A percentile compares a stretch with the other conserved stretches of the same genome.
phyloP scores from a whole-genome alignment of 2,797 vertebrate species.

The Lindbergichthys nudifrons region DNA sequence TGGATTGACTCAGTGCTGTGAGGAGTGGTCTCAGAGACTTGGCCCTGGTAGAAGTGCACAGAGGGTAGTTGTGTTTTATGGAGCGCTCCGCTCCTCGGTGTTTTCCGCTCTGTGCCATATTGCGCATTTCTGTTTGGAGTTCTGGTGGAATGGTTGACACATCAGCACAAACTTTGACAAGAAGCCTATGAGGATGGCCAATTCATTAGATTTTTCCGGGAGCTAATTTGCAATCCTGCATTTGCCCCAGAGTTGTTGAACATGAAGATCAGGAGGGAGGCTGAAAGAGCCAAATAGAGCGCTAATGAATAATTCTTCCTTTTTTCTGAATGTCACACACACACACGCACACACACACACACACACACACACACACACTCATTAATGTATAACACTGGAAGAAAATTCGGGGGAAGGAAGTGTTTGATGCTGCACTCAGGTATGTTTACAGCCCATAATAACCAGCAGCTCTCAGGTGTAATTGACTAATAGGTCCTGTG shows the following conservation, averaged over 20 bases:
- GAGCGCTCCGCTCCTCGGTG: slow-evolving; percentile 35
- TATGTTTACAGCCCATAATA: slow-evolving; percentile 87
- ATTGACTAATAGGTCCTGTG: slow-evolving; percentile 86
- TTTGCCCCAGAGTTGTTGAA: slow-evolving; percentile 88
- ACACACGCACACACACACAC: slow-evolving; percentile 36
- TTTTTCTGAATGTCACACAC: slow-evolving; percentile 71
- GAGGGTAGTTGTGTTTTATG: slow-evolving; percentile 25
- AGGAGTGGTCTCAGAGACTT: slow-evolving; percentile 53
- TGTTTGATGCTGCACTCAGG: slow-evolving; percentile 87
- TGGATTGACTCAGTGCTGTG: slow-evolving; percentile 36
- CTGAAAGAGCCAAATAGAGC: slow-evolving; percentile 66
- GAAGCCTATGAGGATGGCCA: slow-evolving; percentile 88
- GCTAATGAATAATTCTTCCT: slow-evolving; percentile 90
- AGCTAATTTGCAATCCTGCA: slow-evolving; percentile 91
- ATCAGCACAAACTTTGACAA: slow-evolving; percentile 86
- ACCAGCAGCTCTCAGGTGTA: slow-evolving; percentile 85
- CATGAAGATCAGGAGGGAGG: slow-evolving; percentile 83
- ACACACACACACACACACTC: slow-evolving; percentile 73
- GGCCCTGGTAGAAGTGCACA: slow-evolving; percentile 46
- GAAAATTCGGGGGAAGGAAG: slow-evolving; percentile 81
- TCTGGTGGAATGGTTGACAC: slow-evolving; percentile 85
- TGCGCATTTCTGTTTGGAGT: slow-evolving; percentile 60
- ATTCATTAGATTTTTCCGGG: slow-evolving; percentile 91
- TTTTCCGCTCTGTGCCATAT: slow-evolving; percentile 16
- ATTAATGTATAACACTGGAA: slow-evolving; percentile 77